A percentile compares a stretch with the other conserved stretches of the same genome.
Evolutionary conservation across 1,140 invertebrate species (phyloP).

Genomic region (Monomorium pharaonis): DNA sequence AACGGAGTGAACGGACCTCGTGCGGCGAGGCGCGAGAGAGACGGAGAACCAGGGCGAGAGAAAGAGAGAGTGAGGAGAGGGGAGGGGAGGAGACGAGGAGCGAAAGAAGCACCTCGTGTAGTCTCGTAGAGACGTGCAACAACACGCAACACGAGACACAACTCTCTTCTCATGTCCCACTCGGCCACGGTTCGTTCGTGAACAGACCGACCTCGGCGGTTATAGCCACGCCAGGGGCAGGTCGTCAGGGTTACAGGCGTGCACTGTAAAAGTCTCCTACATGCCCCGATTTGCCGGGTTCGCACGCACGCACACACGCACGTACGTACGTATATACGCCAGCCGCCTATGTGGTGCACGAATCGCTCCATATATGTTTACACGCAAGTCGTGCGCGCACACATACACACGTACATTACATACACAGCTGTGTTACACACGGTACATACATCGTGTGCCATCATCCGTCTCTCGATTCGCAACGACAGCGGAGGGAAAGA

Average conservation of each 20-base stretch:
- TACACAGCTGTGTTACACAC: background rate
- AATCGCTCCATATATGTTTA: conserved; percentile 29
- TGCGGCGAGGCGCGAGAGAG: conserved; percentile 30
- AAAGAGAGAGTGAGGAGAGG: background rate
- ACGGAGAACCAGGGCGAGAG: conserved; percentile 8
- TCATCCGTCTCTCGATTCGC: conserved; percentile 56
- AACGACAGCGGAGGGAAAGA: conserved; percentile 23
- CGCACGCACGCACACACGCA: conserved; percentile 59
- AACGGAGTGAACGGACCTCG: conserved; percentile 65
- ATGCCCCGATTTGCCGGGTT: conserved; percentile 68
- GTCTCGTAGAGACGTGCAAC: conserved; percentile 23
- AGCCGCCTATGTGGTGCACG: conserved; percentile 2
- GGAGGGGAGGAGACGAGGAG: background rate
- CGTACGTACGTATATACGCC: conserved; percentile 22
- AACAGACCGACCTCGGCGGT: conserved; percentile 35
- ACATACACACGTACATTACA: background rate
- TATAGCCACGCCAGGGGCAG: conserved; percentile 51
- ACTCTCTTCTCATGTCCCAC: conserved; percentile 28
- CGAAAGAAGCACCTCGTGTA: background rate
- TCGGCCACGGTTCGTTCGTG: conserved; percentile 42
- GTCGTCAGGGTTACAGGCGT: conserved; percentile 61
- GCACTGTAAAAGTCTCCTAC: conserved; percentile 60
- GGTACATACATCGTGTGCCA: background rate
- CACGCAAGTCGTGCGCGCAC: background rate
- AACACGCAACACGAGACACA: background rate